A percentile compares a stretch with the other conserved stretches of the same genome.
phyloP scores from a whole-genome alignment of 1,140 invertebrate genomes.

The Helicoverpa armigera region DNA sequence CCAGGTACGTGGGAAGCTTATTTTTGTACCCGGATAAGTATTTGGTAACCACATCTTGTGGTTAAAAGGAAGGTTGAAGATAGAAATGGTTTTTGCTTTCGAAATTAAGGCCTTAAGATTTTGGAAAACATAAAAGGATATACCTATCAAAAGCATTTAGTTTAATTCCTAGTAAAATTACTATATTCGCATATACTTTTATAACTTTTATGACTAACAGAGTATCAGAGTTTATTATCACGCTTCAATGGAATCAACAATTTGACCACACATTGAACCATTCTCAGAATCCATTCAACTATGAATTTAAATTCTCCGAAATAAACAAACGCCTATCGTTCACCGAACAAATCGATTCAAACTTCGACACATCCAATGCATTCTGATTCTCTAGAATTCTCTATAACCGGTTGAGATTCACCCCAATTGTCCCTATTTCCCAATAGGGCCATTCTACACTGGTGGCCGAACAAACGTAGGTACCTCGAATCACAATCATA shows the following conservation, averaged over 20 bases:
- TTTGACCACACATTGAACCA: too few relatives aligned
- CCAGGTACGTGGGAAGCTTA: slow-evolving; percentile 59
- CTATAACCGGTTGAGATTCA: slow-evolving; percentile 45
- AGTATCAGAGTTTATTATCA: too few relatives aligned
- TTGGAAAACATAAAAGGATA: background rate
- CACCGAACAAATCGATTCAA: slow-evolving; percentile 10
- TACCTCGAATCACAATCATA: slow-evolving; percentile 68
- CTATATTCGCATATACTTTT: too few relatives aligned
- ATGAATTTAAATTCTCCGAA: background rate
- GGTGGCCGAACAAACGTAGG: slow-evolving; percentile 38
- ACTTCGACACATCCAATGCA: slow-evolving; percentile 26
- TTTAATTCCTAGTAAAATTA: too few relatives aligned
- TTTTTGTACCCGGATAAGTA: slow-evolving; percentile 53
- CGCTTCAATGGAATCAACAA: too few relatives aligned
- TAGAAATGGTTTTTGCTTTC: background rate
- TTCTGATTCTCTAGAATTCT: slow-evolving; percentile 40
- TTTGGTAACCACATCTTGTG: slow-evolving; percentile 1
- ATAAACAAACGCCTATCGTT: background rate
- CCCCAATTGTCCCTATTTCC: slow-evolving; percentile 67
- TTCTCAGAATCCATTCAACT: too few relatives aligned
- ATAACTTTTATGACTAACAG: too few relatives aligned
- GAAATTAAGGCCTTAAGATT: background rate
- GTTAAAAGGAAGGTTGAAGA: background rate
- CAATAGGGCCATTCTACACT: slow-evolving; percentile 65
- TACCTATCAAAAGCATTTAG: background rate